phyloP scores from a whole-genome alignment of 1,140 invertebrate species.

The Neelides sp. region DNA sequence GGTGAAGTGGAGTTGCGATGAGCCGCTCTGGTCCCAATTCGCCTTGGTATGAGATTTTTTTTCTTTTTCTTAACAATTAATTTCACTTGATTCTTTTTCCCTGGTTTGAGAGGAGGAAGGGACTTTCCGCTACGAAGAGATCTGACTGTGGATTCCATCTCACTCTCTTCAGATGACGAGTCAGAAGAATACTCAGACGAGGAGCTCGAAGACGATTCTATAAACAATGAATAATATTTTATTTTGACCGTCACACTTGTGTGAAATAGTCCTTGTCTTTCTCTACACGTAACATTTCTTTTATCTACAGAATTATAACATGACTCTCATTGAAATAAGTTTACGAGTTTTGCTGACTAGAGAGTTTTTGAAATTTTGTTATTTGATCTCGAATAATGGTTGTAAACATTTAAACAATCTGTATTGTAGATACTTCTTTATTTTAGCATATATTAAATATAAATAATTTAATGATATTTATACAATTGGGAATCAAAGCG shows the following conservation, averaged over 20 bases:
- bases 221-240: slow-evolving; percentile 2
- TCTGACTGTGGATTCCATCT: slow-evolving; percentile 6
- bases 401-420: too few species aligned
- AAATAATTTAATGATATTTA: too few species aligned
- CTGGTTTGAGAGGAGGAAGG: slow-evolving; percentile 3
- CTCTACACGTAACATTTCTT: too few species aligned
- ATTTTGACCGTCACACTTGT: too few species aligned
- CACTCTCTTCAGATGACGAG: background rate
- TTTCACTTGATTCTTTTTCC: slow-evolving; percentile 1
- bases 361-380: too few species aligned
- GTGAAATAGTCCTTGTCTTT: too few species aligned
- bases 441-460: too few species aligned
- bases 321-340: background rate
- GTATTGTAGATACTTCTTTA: too few species aligned
- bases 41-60: background rate
- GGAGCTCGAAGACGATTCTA: slow-evolving; percentile 7
- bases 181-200: background rate
- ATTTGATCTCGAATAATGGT: too few species aligned
- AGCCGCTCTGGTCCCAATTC: slow-evolving; percentile 18
- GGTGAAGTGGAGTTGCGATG: slow-evolving; percentile 22
- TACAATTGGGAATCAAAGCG: too few species aligned
- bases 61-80: background rate
- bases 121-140: slow-evolving; percentile 23
- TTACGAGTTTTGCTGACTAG: background rate
- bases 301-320: background rate